Evolutionary conservation across 2,113 vertebrate species (phyloP), one percentile per base, ranked within the genome.

Genomic region (Pangasianodon hypophthalmus): DNA sequence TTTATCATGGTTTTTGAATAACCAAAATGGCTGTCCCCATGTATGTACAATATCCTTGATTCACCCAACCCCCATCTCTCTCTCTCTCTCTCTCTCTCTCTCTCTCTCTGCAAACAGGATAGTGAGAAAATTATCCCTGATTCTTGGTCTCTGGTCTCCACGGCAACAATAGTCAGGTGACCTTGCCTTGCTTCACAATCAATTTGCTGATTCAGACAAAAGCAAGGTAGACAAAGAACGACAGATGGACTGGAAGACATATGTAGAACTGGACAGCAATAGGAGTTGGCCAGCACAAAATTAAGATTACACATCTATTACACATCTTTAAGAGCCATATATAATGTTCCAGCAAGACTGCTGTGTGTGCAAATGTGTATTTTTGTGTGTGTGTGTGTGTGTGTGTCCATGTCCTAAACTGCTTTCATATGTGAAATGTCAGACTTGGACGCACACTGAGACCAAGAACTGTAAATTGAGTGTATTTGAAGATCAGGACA

Each of bases 151-250:
- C 93, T 93, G 88, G 92, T 95, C 93, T 95, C 94, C 94, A 95
- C 87, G 87, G 95, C 93, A 96, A 95, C 95, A 93, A 93, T 89
- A 94, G 93, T 94, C 94, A 94, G 94, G 94, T 95, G 96, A 96
- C 96, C 95, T 96, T 95, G 94, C 94, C 90, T 93, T 84, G 56
- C 32, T 62, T 79, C n/a, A 89, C 92, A 92, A 79, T 94, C 88
- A 90, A 94, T 94, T 82, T 96, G 96, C 96, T 96, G 95, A 96
- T 95, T 96, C 95, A 95, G 95, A 92, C 71, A 94, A 93, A 94
- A 77, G 32, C 41, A 67, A 64, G 84, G n/a, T 58, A 87, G 85
- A 88, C 37, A 84, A 54, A 88, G 73, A 80, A 52, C 75, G 19
- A 46, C 85, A 48, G 77, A 73, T 71, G 52, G 41, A 88, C 10